A percentile compares a stretch with the other conserved stretches of the same genome.
These are phyloP conservation scores for Dicerorhinus sumatrensis DNA, from an alignment of 2,113 vertebrate species.

Conservation along the genomic window DNA sequence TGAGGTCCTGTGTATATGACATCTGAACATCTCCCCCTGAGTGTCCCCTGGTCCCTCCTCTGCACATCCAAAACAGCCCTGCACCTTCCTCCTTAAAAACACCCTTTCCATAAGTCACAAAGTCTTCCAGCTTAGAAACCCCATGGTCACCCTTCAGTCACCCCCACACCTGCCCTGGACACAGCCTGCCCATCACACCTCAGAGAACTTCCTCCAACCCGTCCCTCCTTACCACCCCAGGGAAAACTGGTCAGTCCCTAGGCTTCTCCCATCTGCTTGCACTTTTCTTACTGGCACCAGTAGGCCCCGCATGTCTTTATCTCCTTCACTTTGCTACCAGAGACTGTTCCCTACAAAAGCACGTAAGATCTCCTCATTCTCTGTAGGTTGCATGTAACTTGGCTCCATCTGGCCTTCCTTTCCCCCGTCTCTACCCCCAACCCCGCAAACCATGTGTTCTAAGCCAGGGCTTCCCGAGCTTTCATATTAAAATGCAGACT, in stretches of 20 bases:
- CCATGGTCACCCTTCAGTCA: background rate
- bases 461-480: background rate
- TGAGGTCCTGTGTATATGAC: background rate
- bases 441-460: too few species aligned
- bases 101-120: background rate
- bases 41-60: background rate
- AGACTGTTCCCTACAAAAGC: background rate
- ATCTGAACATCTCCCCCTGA: background rate
- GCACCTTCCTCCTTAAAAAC: background rate
- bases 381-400: accelerated
- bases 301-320: background rate
- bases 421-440: background rate
- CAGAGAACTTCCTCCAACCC: background rate
- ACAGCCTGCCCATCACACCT: background rate
- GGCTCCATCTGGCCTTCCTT: background rate
- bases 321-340: background rate
- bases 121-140: background rate
- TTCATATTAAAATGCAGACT: background rate
- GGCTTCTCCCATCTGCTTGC: background rate
- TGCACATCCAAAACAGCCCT: background rate
- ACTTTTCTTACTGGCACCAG: background rate
- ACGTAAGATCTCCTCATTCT: background rate
- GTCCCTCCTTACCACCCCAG: background rate
- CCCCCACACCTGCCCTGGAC: background rate
- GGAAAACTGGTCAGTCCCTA: background rate